phyloP scores from a whole-genome alignment of 30 jellyfish, hydroid and myxozoan species.

The Pseudorhiza aurosa region DNA sequence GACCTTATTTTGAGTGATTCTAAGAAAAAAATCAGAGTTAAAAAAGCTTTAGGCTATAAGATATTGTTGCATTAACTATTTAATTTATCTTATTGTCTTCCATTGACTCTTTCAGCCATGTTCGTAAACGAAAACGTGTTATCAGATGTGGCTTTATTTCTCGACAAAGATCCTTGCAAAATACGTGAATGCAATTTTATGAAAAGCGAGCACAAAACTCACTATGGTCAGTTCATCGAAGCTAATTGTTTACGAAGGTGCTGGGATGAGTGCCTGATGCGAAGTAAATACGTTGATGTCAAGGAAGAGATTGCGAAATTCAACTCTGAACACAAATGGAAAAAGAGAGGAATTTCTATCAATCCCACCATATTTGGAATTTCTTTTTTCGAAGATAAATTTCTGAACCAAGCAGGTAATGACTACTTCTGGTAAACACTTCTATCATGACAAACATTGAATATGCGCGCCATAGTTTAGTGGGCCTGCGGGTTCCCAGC shows the following conservation, averaged over 20 bases:
- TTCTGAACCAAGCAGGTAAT: conserved; percentile 54
- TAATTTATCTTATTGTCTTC: too few species aligned
- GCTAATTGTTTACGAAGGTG: conserved; percentile 12
- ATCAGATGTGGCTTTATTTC: conserved; percentile 19
- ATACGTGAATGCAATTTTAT: conserved; percentile 24
- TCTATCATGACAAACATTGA: too few species aligned
- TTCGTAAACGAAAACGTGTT: conserved; percentile 26
- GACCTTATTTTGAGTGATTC: too few species aligned
- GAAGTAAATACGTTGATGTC: conserved; percentile 15
- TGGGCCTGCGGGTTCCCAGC: too few species aligned
- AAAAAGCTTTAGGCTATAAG: too few species aligned
- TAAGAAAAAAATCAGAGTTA: too few species aligned
- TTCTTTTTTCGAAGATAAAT: neutral
- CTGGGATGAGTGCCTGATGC: conserved; percentile 49
- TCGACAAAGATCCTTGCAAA: conserved; percentile 42
- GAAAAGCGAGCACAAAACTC: conserved; percentile 5
- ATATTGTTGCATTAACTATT: too few species aligned
- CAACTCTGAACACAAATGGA: conserved; percentile 32
- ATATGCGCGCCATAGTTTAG: too few species aligned
- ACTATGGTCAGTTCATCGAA: conserved; percentile 21
- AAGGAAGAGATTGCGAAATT: conserved; percentile 28
- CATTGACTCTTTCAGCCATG: too few species aligned
- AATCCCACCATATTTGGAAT: conserved; percentile 39
- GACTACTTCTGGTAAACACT: too few species aligned
- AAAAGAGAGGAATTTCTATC: conserved; percentile 45